Conservation (phyloP, 2,797 vertebrate genomes). For the Babyrousa celebensis region DNA sequence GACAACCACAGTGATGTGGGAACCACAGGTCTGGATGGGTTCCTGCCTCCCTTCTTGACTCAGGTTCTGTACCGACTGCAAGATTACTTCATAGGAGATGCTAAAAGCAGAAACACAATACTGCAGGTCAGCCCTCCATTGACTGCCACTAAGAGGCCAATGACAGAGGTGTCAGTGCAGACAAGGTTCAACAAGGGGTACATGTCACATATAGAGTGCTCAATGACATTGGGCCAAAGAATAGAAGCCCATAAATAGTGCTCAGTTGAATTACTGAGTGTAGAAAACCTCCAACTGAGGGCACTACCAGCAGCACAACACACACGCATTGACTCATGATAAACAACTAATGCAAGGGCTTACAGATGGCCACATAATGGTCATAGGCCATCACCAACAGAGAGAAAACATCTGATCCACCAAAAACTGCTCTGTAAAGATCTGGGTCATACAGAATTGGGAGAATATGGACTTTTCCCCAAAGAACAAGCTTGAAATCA, state of each 20-base stretch:
- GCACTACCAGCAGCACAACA: not conserved
- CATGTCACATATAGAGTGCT: not conserved
- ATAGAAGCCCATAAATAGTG: not conserved
- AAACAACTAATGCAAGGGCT: constrained; percentile 2
- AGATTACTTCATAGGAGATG: too few relatives aligned
- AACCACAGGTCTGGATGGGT: too few relatives aligned
- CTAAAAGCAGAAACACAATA: not conserved
- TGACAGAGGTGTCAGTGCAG: not conserved
- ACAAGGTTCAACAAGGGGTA: not conserved
- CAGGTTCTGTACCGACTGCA: too few relatives aligned
- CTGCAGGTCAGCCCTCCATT: not conserved
- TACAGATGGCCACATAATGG: constrained; percentile 46
- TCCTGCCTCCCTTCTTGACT: too few relatives aligned
- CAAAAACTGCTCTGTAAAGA: not conserved
- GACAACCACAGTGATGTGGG: too few relatives aligned
- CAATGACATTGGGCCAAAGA: not conserved
- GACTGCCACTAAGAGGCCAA: not conserved
- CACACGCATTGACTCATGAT: not conserved
- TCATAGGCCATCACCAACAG: constrained; percentile 54
- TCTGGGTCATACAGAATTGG: not conserved
- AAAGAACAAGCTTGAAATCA: too few relatives aligned
- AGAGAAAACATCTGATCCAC: not conserved
- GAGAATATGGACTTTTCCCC: not conserved
- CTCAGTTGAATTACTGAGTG: not conserved
- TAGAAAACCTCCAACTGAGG: not conserved